Percentiles rank a stretch among this genome's conserved stretches.
phyloP scores from a whole-genome alignment of 2,797 vertebrate genomes.

The Denticeps clupeoides region DNA sequence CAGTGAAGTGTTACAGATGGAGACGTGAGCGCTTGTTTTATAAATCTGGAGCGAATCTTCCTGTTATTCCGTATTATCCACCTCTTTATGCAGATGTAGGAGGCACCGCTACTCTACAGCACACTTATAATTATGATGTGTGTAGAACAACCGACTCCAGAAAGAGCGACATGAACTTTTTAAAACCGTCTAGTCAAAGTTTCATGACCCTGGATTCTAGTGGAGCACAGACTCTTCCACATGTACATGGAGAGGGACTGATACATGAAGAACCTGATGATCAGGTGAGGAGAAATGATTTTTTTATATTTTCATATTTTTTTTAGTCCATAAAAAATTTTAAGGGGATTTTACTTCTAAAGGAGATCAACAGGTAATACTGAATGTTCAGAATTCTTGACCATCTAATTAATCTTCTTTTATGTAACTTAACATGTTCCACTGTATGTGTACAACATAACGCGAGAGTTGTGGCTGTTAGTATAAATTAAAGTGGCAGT shows the following conservation, averaged over 20 bases:
- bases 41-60: slow-evolving; percentile 11
- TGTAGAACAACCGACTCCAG: slow-evolving; percentile 33
- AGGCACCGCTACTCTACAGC: slow-evolving; percentile 17
- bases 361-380: no score
- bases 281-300: slow-evolving; percentile 17
- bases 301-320: not conserved
- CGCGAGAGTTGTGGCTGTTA: no score
- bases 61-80: slow-evolving; percentile 15
- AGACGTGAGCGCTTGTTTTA: slow-evolving; percentile 11
- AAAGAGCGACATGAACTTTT: slow-evolving; percentile 35
- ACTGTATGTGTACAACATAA: no score
- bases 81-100: slow-evolving; percentile 35
- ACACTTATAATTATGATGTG: slow-evolving; percentile 21
- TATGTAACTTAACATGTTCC: no score
- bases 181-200: slow-evolving; percentile 26
- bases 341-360: no score
- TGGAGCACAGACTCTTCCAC: slow-evolving; percentile 22
- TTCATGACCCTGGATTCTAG: slow-evolving; percentile 15
- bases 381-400: no score
- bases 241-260: slow-evolving; percentile 3
- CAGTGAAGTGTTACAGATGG: slow-evolving; percentile 17
- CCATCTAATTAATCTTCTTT: no score
- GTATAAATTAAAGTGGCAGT: no score
- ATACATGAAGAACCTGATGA: not conserved
- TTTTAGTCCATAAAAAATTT: not conserved